These are phyloP conservation scores for Bergia sp. DNA, from an alignment of 92 coral and sea anemone species.

Conservation along the genomic window DNA sequence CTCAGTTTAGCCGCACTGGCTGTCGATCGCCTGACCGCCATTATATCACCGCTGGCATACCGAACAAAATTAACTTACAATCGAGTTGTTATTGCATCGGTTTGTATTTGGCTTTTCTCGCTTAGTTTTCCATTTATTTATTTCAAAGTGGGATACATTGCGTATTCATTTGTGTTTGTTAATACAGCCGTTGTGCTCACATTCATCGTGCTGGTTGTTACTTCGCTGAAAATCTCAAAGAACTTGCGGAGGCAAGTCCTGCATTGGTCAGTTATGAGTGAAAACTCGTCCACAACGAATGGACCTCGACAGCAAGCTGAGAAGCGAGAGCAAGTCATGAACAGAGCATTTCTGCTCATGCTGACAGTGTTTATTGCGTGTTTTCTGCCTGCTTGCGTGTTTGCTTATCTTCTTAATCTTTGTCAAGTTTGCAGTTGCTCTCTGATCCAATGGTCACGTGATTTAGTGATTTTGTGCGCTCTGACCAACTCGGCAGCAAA, in stretches of 20 bases:
- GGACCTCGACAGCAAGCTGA: slow-evolving; percentile 41
- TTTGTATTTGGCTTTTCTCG: slow-evolving; percentile 74
- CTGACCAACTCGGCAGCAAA: slow-evolving; percentile 69
- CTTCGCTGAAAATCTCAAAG: slow-evolving; percentile 23
- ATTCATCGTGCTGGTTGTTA: slow-evolving; percentile 58
- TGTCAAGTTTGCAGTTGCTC: slow-evolving; percentile 68
- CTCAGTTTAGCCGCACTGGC: slow-evolving; percentile 83
- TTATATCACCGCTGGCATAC: slow-evolving; percentile 77
- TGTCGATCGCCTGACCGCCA: slow-evolving; percentile 84
- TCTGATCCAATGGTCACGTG: slow-evolving; percentile 69
- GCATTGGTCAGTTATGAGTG: background rate
- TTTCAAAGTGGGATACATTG: slow-evolving; percentile 77
- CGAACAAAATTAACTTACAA: slow-evolving; percentile 58
- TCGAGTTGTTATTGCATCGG: slow-evolving; percentile 65
- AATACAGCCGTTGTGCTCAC: slow-evolving; percentile 86
- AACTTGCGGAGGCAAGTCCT: slow-evolving; percentile 24
- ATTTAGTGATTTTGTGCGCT: slow-evolving; percentile 49
- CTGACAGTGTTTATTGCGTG: slow-evolving; percentile 55
- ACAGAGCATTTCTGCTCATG: slow-evolving; percentile 69
- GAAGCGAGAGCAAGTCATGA: slow-evolving; percentile 68
- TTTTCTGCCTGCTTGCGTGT: slow-evolving; percentile 60
- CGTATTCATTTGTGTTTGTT: slow-evolving; percentile 87
- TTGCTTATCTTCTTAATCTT: slow-evolving; percentile 61
- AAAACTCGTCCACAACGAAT: background rate
- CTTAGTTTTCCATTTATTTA: slow-evolving; percentile 79